Percentiles rank a stretch among this genome's conserved stretches.
phyloP scores from a whole-genome alignment of 2,888 invertebrate species.

The Acronicta psi region DNA sequence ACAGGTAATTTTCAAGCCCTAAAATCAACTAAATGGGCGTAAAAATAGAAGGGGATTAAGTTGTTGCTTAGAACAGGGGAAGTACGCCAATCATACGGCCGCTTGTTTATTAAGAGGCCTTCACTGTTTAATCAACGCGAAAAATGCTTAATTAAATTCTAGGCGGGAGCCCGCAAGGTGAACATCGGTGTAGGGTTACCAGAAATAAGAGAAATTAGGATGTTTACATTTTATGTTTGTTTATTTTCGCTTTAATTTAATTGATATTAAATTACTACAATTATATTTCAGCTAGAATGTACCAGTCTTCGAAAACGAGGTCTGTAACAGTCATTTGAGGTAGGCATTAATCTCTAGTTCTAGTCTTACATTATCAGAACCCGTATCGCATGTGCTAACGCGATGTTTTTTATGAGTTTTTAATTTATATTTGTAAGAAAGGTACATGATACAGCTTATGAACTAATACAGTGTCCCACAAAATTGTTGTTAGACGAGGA shows the following conservation, averaged over 20 bases:
- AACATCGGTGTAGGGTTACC: slow-evolving; percentile 52
- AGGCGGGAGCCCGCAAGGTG: slow-evolving; percentile 64
- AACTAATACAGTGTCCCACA: too few relatives aligned
- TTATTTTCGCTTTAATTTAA: background rate
- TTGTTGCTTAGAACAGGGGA: slow-evolving; percentile 45
- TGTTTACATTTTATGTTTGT: background rate
- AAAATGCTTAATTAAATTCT: slow-evolving; percentile 80
- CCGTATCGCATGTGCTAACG: too few relatives aligned
- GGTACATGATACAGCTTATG: too few relatives aligned
- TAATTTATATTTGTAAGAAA: too few relatives aligned
- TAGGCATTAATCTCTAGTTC: too few relatives aligned
- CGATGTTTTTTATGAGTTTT: too few relatives aligned
- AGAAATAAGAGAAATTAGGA: slow-evolving; percentile 21
- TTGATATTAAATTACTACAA: background rate
- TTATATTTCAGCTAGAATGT: background rate
- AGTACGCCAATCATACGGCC: slow-evolving; percentile 58
- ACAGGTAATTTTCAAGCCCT: slow-evolving; percentile 1
- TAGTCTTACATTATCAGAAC: too few relatives aligned
- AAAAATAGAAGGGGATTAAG: slow-evolving; percentile 35
- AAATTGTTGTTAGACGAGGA: too few relatives aligned
- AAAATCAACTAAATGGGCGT: slow-evolving; percentile 10
- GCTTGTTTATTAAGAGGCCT: slow-evolving; percentile 70
- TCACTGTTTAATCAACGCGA: slow-evolving; percentile 73
- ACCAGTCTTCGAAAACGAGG: too few relatives aligned
- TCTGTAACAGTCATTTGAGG: too few relatives aligned